A percentile compares a stretch with the other conserved stretches of the same genome.
These are phyloP conservation scores for Nasonia longicornis DNA, from an alignment of 1,140 invertebrate species.

Conservation along the genomic window DNA sequence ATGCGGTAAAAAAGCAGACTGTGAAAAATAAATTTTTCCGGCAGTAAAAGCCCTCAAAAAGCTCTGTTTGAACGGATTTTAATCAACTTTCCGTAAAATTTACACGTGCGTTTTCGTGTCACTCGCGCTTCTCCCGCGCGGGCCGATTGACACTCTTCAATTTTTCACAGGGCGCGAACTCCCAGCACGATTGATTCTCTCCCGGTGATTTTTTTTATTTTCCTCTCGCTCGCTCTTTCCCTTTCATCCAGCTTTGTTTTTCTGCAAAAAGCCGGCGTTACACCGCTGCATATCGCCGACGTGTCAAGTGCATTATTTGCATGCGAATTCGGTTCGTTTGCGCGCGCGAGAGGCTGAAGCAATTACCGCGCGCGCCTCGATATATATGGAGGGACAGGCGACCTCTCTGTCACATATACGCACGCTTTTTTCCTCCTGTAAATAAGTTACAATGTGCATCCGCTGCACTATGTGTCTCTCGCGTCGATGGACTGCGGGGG, in stretches of 20 bases:
- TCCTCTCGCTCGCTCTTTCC: not conserved
- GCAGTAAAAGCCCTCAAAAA: constrained; percentile 27
- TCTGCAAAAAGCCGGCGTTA: constrained; percentile 21
- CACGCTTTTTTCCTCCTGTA: constrained; percentile 31
- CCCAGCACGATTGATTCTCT: constrained; percentile 38
- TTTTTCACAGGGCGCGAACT: constrained; percentile 25
- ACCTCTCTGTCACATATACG: constrained; percentile 10
- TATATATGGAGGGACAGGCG: not conserved
- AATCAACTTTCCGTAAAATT: constrained; percentile 43
- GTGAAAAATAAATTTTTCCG: constrained; percentile 14
- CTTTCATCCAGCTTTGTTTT: not conserved
- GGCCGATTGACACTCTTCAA: constrained; percentile 44
- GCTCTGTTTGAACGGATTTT: constrained; percentile 23
- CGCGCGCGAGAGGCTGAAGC: constrained; percentile 29
- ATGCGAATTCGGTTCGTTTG: constrained; percentile 42
- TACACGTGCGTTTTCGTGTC: constrained; percentile 25
- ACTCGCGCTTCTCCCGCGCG: not conserved
- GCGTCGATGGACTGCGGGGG: not conserved
- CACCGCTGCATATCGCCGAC: not conserved
- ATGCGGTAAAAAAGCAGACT: constrained; percentile 16
- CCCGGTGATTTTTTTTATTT: constrained; percentile 4
- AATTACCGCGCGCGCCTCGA: constrained; percentile 19
- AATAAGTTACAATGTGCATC: constrained; percentile 38
- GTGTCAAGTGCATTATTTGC: constrained; percentile 46
- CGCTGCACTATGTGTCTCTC: not conserved